These are phyloP conservation scores for Cryptocephalus moraei DNA, from an alignment of 2,888 invertebrate species.

Conservation along the genomic window DNA sequence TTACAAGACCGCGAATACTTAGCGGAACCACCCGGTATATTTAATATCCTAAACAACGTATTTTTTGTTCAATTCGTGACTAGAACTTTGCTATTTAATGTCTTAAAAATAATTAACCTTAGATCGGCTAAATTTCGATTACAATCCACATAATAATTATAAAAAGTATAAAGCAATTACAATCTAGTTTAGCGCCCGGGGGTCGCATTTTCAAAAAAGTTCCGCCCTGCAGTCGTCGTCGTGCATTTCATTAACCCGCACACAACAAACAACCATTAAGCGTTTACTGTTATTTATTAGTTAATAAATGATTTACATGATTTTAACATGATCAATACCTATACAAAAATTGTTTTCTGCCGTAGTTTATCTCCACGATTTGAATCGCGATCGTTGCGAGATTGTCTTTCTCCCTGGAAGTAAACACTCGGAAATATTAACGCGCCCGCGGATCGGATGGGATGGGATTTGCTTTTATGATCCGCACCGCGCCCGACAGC, in stretches of 20 bases:
- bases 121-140: constrained; percentile 28
- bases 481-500: too few relatives aligned
- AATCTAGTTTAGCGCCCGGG: constrained; percentile 17
- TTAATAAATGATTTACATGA: constrained; percentile 29
- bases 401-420: constrained; percentile 10
- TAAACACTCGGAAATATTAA: neutral
- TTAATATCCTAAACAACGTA: constrained; percentile 1
- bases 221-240: constrained; percentile 12
- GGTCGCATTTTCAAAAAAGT: constrained; percentile 10
- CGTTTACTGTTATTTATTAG: constrained; percentile 27
- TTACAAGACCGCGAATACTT: too few relatives aligned
- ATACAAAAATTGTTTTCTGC: constrained; percentile 25
- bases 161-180: constrained; percentile 40
- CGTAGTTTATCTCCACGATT: constrained; percentile 15
- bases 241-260: constrained; percentile 12
- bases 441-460: too few relatives aligned
- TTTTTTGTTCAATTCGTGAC: neutral
- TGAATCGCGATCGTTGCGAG: constrained; percentile 18
- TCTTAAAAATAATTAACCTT: constrained; percentile 38
- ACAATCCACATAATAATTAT: constrained; percentile 28
- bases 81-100: constrained; percentile 10
- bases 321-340: constrained; percentile 23
- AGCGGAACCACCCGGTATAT: neutral
- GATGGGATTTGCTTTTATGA: too few relatives aligned
- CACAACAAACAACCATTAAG: constrained; percentile 29